phyloP scores from a whole-genome alignment of 2,797 vertebrate genomes.

The Odontamblyopus lacepedii region DNA sequence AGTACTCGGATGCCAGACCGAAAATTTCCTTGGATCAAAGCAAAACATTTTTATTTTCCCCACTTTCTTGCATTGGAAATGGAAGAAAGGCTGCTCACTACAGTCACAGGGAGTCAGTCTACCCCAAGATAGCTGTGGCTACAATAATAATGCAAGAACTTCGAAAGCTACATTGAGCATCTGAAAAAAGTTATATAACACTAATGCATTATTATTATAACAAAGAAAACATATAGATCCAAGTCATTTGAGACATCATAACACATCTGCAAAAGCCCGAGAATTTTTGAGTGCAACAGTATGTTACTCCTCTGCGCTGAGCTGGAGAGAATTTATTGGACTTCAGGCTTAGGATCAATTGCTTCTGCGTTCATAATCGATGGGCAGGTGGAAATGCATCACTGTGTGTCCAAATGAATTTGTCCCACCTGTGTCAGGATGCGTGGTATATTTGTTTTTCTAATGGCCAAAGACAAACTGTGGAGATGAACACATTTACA shows the following conservation, averaged over 20 bases:
- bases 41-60: no score
- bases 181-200: no score
- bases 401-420: constrained; percentile 20
- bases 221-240: no score
- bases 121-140: no score
- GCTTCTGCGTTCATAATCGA: constrained; percentile 24
- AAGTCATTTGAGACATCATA: neutral
- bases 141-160: no score
- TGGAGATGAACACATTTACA: neutral
- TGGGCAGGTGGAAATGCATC: constrained; percentile 12
- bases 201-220: no score
- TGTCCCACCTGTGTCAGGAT: constrained; percentile 10
- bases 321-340: constrained; percentile 13
- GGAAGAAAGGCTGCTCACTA: no score
- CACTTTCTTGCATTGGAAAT: no score
- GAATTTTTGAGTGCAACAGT: neutral
- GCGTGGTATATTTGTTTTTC: constrained; percentile 10
- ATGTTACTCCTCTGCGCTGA: constrained; percentile 1
- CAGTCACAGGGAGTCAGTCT: no score
- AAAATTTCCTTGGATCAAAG: no score
- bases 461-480: constrained; percentile 4
- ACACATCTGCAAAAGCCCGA: constrained; percentile 15
- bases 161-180: no score
- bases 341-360: constrained; percentile 11
- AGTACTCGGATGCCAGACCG: no score